Conservation (phyloP, 2,888 invertebrate genomes). For the Leucozona laternaria region DNA sequence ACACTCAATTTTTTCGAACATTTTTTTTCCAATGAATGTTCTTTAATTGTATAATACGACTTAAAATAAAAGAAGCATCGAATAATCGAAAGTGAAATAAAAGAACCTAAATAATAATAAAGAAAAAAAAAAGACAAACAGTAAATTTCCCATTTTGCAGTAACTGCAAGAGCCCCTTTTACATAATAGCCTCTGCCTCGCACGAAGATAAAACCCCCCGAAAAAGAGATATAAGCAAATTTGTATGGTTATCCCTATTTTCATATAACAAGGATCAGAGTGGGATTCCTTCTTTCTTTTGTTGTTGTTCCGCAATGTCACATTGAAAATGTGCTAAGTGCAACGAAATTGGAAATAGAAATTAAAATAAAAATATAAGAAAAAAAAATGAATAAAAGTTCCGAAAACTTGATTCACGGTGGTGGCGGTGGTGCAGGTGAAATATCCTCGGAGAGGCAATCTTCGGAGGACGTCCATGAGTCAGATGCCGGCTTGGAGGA, state of each 20-base stretch:
- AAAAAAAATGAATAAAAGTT: slow-evolving; percentile 81
- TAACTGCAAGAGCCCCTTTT: slow-evolving; percentile 58
- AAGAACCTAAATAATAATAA: neutral
- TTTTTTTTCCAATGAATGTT: neutral
- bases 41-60: neutral
- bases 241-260: slow-evolving; percentile 32
- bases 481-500: slow-evolving; percentile 80
- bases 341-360: slow-evolving; percentile 32
- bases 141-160: slow-evolving; percentile 5
- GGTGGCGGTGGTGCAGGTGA: slow-evolving; percentile 76
- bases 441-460: slow-evolving; percentile 80
- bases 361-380: slow-evolving; percentile 16
- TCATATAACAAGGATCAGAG: slow-evolving; percentile 1
- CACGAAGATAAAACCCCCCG: slow-evolving; percentile 19
- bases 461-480: slow-evolving; percentile 82
- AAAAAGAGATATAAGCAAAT: slow-evolving; percentile 46
- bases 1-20: neutral
- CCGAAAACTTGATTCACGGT: slow-evolving; percentile 80
- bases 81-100: neutral
- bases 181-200: slow-evolving; percentile 62
- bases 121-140: neutral
- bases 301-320: slow-evolving; percentile 25
- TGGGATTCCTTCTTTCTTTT: slow-evolving; percentile 1
- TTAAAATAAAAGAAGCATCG: neutral
- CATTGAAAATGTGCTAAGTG: slow-evolving; percentile 64